Percentiles rank a stretch among this genome's conserved stretches.
Conservation (phyloP, 2,113 vertebrate species). For the Desmodus rotundus region DNA sequence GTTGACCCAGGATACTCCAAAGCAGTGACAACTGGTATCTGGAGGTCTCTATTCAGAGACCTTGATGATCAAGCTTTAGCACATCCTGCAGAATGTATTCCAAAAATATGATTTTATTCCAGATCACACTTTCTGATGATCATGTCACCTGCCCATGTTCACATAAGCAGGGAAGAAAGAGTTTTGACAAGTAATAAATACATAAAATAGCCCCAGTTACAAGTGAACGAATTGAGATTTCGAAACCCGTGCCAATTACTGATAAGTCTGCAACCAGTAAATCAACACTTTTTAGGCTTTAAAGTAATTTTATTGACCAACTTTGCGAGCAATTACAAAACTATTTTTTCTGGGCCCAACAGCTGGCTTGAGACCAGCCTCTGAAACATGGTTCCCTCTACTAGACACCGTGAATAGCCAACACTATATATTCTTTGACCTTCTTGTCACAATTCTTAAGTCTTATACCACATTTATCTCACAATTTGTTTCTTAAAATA, state of each 20-base stretch:
- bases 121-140: not conserved
- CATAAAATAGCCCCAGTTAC: not conserved
- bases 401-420: not conserved
- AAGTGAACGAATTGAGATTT: not conserved
- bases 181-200: not conserved
- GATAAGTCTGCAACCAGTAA: not conserved
- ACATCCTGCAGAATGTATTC: not conserved
- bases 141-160: not conserved
- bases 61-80: not conserved
- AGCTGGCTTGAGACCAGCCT: not conserved
- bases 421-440: not conserved
- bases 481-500: not conserved
- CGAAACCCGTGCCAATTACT: not conserved
- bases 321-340: not conserved
- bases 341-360: not conserved
- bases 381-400: not conserved
- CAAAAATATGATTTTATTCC: not conserved
- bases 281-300: not conserved
- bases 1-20: not conserved
- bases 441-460: not conserved
- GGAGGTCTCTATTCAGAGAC: not conserved
- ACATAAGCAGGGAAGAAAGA: not conserved
- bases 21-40: not conserved
- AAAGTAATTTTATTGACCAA: not conserved
- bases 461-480: not conserved